Conservation (phyloP, 2,888 invertebrate genomes). For the Polyommatus iphigenia region DNA sequence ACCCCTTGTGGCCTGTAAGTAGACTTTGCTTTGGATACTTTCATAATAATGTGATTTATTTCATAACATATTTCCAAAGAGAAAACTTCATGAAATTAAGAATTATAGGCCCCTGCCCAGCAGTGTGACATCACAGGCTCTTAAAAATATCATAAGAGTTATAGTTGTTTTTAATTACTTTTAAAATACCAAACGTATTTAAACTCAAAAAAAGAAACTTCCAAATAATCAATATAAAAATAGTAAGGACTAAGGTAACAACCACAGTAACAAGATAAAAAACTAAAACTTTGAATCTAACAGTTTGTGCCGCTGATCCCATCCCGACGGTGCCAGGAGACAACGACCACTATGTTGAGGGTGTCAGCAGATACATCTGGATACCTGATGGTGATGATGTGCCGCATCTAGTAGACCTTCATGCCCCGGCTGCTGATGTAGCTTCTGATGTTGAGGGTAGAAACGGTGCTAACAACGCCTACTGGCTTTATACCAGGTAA, state of each 20-base stretch:
- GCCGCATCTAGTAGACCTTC: constrained; percentile 50
- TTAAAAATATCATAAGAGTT: no score
- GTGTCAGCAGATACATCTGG: constrained; percentile 54
- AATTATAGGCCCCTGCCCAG: no score
- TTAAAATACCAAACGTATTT: no score
- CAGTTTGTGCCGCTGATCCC: constrained; percentile 37
- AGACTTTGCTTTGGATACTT: not conserved
- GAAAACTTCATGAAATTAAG: no score
- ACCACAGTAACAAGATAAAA: no score
- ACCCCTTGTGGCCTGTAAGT: constrained; percentile 34
- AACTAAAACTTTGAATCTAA: not conserved
- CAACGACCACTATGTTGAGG: constrained; percentile 52
- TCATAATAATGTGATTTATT: no score
- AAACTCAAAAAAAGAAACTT: no score
- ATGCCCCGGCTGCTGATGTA: constrained; percentile 44
- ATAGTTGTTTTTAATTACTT: no score
- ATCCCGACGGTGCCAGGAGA: constrained; percentile 47
- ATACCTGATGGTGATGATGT: constrained; percentile 52
- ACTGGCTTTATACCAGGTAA: constrained; percentile 51
- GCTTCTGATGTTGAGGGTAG: constrained; percentile 38
- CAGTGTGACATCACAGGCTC: no score
- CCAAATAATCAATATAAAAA: no score
- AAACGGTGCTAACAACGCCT: constrained; percentile 50
- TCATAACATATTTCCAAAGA: no score
- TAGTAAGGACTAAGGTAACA: no score